Evolutionary conservation across 2,797 vertebrate genomes (phyloP).

Genomic region (Tragelaphus oryx): DNA sequence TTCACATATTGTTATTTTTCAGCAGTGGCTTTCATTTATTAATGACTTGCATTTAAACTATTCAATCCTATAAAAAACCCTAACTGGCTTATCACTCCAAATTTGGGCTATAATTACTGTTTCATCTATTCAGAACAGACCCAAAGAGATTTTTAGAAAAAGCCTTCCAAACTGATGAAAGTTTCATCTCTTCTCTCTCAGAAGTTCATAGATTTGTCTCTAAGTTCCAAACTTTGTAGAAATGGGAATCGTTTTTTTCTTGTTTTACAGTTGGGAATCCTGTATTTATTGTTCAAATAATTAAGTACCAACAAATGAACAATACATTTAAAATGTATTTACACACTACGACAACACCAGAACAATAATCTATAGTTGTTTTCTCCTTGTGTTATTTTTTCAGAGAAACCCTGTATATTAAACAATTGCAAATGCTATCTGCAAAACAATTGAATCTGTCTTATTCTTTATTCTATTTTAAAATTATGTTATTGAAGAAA

Average conservation of each 20-base stretch:
- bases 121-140: background rate
- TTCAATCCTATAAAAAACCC: background rate
- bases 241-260: background rate
- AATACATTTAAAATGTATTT: conserved; percentile 35
- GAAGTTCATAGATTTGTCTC: background rate
- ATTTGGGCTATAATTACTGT: background rate
- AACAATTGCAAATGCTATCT: conserved; percentile 12
- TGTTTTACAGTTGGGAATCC: background rate
- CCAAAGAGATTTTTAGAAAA: background rate
- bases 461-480: background rate
- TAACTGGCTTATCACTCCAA: background rate
- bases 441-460: background rate
- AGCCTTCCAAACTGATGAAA: background rate
- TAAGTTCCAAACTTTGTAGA: background rate
- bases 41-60: background rate
- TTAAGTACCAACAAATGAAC: background rate
- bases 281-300: background rate
- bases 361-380: conserved; percentile 9
- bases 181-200: background rate
- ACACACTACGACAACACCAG: background rate
- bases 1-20: conserved; percentile 61
- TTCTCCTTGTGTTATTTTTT: background rate
- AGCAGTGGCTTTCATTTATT: background rate
- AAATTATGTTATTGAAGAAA: conserved; percentile 33
- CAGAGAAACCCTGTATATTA: background rate